Percentiles rank a stretch among this genome's conserved stretches.
Conservation (phyloP, 2,797 vertebrate species). For the Acomys russatus region DNA sequence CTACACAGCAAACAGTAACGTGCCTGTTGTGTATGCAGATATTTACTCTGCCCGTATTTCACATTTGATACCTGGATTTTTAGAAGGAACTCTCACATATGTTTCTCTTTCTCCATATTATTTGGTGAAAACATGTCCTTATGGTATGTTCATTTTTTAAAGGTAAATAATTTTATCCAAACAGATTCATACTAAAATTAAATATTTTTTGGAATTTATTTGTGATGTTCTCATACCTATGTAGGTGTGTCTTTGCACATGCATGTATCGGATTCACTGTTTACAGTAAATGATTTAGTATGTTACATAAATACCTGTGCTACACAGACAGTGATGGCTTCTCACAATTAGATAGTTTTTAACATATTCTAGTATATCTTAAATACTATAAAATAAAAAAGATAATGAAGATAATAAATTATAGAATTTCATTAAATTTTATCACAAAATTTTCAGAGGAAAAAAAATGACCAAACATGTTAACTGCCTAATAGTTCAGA, state of each 20-base stretch:
- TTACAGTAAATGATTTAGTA: not conserved
- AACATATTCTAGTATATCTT: not conserved
- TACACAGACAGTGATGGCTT: not conserved
- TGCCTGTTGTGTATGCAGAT: not conserved
- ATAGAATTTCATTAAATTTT: not conserved
- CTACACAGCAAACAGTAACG: not conserved
- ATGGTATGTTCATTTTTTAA: not conserved
- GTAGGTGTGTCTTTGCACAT: not conserved
- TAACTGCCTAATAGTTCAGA: not conserved
- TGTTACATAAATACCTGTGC: not conserved
- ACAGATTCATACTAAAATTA: not conserved
- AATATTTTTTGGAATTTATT: not conserved
- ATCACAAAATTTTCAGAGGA: not conserved
- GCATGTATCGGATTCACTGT: not conserved
- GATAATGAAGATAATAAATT: constrained; percentile 17
- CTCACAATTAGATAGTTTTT: not conserved
- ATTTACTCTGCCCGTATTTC: not conserved
- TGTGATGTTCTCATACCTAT: not conserved
- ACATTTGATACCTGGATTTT: not conserved
- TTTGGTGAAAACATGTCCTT: constrained; percentile 20
- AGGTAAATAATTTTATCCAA: not conserved
- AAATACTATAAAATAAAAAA: not conserved
- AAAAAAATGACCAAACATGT: not conserved
- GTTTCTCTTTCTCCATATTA: not conserved
- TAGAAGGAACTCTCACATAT: not conserved